Evolutionary conservation across 2,113 vertebrate species (phyloP).

Genomic region (Cephalopterus ornatus): DNA sequence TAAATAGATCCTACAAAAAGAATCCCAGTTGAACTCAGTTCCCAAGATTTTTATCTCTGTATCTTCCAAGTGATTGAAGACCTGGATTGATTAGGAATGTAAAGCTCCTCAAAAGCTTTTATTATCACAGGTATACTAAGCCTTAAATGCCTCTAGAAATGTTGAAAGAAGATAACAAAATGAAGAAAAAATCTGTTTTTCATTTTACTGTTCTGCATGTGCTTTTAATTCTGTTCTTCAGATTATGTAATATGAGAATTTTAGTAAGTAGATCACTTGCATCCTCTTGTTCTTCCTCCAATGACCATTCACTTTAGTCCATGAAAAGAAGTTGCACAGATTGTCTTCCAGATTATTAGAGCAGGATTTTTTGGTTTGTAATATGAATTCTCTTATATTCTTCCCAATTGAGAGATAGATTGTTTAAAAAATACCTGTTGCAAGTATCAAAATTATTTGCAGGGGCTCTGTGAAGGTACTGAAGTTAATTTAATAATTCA

Average conservation of each 20-base stretch:
- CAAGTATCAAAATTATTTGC: constrained; percentile 68
- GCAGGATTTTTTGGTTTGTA: neutral
- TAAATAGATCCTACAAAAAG: neutral
- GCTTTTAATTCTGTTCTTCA: neutral
- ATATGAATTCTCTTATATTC: neutral
- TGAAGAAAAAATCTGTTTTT: neutral
- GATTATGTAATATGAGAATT: neutral
- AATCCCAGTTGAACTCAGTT: neutral
- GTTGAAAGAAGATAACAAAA: neutral
- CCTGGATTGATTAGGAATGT: neutral
- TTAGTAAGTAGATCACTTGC: neutral
- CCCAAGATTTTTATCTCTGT: neutral
- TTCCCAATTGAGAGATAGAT: neutral
- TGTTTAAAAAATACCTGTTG: neutral
- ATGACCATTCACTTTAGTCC: neutral
- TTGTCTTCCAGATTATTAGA: neutral
- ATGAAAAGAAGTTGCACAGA: neutral
- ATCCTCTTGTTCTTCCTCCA: neutral
- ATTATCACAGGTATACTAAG: neutral
- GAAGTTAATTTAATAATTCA: constrained; percentile 80
- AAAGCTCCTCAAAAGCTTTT: neutral
- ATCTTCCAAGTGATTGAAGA: neutral
- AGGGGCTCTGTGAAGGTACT: constrained; percentile 69
- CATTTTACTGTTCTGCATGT: neutral
- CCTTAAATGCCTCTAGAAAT: neutral